These are phyloP conservation scores for Andricus curvator DNA, from an alignment of 2,888 invertebrate genomes.

Conservation along the genomic window DNA sequence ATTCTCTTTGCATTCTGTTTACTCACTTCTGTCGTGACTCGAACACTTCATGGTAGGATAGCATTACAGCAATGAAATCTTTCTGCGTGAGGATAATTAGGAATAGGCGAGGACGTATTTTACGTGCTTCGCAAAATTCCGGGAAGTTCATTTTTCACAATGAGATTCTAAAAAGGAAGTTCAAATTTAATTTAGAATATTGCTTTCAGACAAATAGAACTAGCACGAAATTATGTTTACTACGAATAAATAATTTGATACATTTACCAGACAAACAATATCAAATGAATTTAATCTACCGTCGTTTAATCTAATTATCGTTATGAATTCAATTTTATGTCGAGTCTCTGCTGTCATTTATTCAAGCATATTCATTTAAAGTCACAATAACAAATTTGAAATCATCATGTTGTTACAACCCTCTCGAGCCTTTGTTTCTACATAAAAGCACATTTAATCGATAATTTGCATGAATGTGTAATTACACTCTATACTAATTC, in stretches of 20 bases:
- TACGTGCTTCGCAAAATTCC: not conserved
- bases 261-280: not conserved
- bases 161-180: not conserved
- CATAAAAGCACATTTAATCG: slow-evolving; percentile 24
- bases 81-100: not conserved
- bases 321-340: not conserved
- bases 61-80: not conserved
- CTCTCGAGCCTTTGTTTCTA: not conserved
- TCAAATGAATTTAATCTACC: not conserved
- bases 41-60: not conserved
- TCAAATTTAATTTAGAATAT: not conserved
- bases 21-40: slow-evolving; percentile 30
- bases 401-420: not conserved
- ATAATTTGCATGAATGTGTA: slow-evolving; percentile 9
- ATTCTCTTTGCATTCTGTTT: slow-evolving; percentile 48
- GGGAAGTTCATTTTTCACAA: not conserved
- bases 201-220: not conserved
- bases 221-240: not conserved
- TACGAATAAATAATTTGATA: no score
- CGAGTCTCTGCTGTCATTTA: not conserved
- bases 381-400: not conserved
- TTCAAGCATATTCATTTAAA: not conserved
- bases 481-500: not conserved
- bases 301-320: not conserved
- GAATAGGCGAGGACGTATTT: not conserved